These are phyloP conservation scores for Peromyscus polionotus DNA, from an alignment of 2,113 vertebrate species.

Conservation along the genomic window DNA sequence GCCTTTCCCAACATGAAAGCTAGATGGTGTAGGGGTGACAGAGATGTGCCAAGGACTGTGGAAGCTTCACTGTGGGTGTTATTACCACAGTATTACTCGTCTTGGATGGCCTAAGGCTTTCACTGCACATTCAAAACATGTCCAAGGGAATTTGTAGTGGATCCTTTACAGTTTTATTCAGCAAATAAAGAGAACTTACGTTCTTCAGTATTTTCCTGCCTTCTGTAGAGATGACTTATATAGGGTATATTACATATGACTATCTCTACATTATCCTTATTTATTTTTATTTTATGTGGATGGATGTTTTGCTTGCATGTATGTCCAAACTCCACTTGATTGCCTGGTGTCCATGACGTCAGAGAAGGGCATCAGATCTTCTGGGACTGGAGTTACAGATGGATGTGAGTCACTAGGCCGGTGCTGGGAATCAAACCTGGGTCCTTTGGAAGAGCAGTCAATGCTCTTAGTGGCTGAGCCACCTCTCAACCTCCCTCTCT, in stretches of 20 bases:
- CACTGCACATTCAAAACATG: not conserved
- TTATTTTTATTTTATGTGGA: not conserved
- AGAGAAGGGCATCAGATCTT: not conserved
- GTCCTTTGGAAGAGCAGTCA: not conserved
- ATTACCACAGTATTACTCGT: not conserved
- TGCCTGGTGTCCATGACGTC: not conserved
- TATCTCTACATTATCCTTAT: not conserved
- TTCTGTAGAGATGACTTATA: not conserved
- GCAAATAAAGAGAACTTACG: not conserved
- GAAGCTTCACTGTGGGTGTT: not conserved
- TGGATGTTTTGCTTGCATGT: not conserved
- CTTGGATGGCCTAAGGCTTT: not conserved
- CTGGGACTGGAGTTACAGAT: not conserved
- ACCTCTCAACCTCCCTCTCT: not conserved
- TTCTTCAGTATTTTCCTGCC: not conserved
- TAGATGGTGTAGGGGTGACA: not conserved
- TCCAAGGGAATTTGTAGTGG: not conserved
- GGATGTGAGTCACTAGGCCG: not conserved
- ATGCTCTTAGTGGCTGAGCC: not conserved
- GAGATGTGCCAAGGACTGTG: not conserved
- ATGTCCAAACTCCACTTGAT: not conserved
- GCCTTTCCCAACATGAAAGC: not conserved
- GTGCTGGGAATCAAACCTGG: not conserved
- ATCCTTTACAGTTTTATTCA: slow-evolving; percentile 14
- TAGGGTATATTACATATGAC: not conserved